Base-by-base conservation (phyloP, 92 coral and sea anemone genomes). In the Porites divaricata region DNA sequence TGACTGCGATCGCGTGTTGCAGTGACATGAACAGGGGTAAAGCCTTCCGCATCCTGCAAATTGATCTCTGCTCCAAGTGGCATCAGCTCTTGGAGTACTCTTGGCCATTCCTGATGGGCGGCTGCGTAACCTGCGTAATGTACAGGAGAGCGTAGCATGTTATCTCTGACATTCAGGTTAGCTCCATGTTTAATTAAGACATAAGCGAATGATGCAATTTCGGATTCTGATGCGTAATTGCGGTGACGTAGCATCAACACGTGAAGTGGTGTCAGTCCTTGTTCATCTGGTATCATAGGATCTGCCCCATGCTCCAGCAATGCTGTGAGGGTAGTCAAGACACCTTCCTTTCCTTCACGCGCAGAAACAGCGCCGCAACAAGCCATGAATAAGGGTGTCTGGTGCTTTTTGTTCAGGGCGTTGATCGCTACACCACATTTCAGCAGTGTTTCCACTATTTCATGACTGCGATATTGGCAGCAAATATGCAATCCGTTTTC, bases 351-450 rank as follows among this genome's bases (percentile, higher is more conserved):
- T 23, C 87, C 14, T n/a, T 16, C 9, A 74, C 57, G 86, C 20
- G 72, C 71, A 58, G 80, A 6, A 20, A 26, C 4, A 4, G 19
- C 10, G 41, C 9, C 21, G 63, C 16, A 19, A 77, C 87, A 86
- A 72, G 87, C 79, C 90, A 71, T 64, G 19, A 67, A n/a, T 80
- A 86, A 80, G 53, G 90, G 86, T 71, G 90, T 86, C 25, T 80
- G 90, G 22, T 56, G 79, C 49, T 74, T 86, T 72, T 80, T 54
- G 75, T 53, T 86, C 73, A 68, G 59, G 35, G 86, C 74, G 61
- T 86, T 79, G 35, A 86, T 86, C 17, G 20, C 50, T 21, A 72
- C 90, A n/a, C 90, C 86, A 64, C 24, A 66, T 72, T 80, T 79
- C 80, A 72, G 80, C 71, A 86, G 87, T 17, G 79, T 79, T 70